Conservation (phyloP, 1,140 invertebrate species). For the Diuraphis noxia region DNA sequence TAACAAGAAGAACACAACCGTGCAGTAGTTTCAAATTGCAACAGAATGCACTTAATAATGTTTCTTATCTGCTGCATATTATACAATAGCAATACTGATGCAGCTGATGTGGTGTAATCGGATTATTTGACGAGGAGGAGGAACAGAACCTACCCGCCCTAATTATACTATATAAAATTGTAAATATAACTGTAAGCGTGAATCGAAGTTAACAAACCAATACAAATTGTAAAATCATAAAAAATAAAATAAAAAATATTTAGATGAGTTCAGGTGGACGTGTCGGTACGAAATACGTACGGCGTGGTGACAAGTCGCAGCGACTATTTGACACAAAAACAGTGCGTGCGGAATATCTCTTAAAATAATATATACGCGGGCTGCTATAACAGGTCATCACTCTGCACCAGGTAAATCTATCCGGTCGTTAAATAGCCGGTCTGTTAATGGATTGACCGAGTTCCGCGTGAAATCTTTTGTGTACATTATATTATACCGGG, state of each 20-base stretch:
- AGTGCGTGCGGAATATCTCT: not conserved
- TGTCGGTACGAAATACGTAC: not conserved
- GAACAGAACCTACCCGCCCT: too few species aligned
- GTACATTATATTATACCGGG: not conserved
- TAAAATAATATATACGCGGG: not conserved
- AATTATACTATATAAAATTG: too few species aligned
- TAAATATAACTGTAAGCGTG: too few species aligned
- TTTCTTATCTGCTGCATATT: not conserved
- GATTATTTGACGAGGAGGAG: not conserved
- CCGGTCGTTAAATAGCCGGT: not conserved
- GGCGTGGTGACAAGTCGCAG: not conserved
- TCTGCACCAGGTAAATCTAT: not conserved
- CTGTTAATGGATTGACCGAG: not conserved
- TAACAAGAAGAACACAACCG: not conserved
- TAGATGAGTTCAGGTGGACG: too few species aligned
- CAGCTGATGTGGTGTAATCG: not conserved
- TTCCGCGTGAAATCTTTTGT: not conserved
- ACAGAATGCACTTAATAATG: not conserved
- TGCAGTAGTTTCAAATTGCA: not conserved
- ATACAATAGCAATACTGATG: not conserved
- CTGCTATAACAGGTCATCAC: not conserved
- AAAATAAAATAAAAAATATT: too few species aligned
- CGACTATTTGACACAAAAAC: not conserved
- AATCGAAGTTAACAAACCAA: too few species aligned
- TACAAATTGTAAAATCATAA: too few species aligned